Conservation (phyloP, 2,888 invertebrate genomes). For the Nomada ferruginata region DNA sequence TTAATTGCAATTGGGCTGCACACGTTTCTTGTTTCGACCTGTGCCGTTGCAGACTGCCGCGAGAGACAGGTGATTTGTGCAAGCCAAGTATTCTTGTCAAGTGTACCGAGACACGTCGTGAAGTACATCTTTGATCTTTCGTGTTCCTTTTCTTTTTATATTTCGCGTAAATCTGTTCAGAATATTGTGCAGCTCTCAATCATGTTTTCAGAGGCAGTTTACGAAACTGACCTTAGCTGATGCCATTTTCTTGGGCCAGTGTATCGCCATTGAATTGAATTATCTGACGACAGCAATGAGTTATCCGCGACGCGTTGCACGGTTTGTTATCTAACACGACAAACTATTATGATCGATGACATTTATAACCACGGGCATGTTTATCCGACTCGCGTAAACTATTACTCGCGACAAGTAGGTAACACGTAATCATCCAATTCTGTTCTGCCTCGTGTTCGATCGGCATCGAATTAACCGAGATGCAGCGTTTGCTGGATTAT, state of each 20-base stretch:
- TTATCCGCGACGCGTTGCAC: not conserved
- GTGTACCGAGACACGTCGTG: conserved; percentile 1
- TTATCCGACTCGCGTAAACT: conserved; percentile 14
- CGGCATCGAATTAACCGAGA: not conserved
- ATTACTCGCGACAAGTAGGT: not conserved
- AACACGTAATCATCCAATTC: conserved; percentile 12
- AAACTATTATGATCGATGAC: conserved; percentile 16
- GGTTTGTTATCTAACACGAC: not conserved
- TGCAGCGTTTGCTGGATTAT: not conserved
- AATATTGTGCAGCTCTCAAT: conserved; percentile 2
- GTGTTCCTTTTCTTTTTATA: too few relatives aligned
- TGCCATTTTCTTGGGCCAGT: not conserved
- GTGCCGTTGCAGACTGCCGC: conserved; percentile 3
- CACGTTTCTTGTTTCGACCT: not conserved
- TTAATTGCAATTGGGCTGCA: not conserved
- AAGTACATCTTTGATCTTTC: too few relatives aligned
- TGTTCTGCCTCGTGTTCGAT: not conserved
- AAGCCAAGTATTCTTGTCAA: not conserved
- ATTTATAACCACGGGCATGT: conserved; percentile 11
- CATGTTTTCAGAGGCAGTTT: not conserved
- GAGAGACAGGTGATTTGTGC: conserved; percentile 9
- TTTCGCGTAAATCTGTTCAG: not conserved
- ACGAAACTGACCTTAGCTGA: conserved; percentile 12
- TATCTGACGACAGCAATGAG: conserved; percentile 3
- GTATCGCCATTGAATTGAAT: conserved; percentile 15